phyloP scores from a whole-genome alignment of 30 jellyfish, hydroid and myxozoan genomes.

The Aurelia coerulea region DNA sequence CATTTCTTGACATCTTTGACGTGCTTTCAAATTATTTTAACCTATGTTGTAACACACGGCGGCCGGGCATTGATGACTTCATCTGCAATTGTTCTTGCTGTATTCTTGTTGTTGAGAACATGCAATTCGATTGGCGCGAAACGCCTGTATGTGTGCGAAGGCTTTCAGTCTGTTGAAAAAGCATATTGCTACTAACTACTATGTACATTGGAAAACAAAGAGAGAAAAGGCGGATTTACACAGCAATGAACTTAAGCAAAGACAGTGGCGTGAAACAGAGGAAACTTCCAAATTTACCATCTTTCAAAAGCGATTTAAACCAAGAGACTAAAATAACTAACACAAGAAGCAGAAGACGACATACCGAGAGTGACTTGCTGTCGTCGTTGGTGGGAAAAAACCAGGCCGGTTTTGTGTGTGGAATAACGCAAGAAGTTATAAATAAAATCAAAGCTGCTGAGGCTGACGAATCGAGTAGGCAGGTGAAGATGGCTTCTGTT shows the following conservation, averaged over 20 bases:
- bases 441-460: constrained; percentile 51
- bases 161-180: constrained; percentile 22
- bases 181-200: constrained; percentile 54
- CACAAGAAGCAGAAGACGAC: constrained; percentile 12
- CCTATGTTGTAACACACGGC: too few species aligned
- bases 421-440: constrained; percentile 45
- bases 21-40: too few species aligned
- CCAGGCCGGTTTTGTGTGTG: constrained; percentile 15
- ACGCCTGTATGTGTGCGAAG: not conserved
- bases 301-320: constrained; percentile 31
- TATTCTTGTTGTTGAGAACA: too few species aligned
- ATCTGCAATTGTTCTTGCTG: too few species aligned
- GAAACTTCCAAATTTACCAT: constrained; percentile 65
- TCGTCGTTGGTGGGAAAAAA: constrained; percentile 11
- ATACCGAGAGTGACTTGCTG: constrained; percentile 10
- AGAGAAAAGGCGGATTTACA: constrained; percentile 36
- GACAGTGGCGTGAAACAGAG: constrained; percentile 39
- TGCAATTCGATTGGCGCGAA: too few species aligned
- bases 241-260: constrained; percentile 62
- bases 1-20: too few species aligned
- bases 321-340: not conserved
- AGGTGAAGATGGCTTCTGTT: constrained; percentile 44
- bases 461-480: constrained; percentile 27
- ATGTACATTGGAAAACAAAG: constrained; percentile 60
- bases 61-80: too few species aligned